A percentile compares a stretch with the other conserved stretches of the same genome.
phyloP scores from a whole-genome alignment of 2,888 invertebrate species.

The Drosophila affinis region DNA sequence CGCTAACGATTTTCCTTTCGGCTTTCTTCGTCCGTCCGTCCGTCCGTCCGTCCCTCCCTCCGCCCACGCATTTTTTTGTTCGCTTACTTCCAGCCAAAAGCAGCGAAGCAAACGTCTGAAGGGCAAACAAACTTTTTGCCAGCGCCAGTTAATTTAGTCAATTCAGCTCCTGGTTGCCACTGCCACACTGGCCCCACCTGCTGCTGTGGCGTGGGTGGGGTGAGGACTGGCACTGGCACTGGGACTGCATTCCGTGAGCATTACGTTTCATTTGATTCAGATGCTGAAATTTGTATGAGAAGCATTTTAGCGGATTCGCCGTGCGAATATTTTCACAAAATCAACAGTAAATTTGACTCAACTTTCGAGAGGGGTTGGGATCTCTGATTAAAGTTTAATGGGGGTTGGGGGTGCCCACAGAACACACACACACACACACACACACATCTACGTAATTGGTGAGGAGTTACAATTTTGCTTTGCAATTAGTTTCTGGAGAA shows the following conservation, averaged over 20 bases:
- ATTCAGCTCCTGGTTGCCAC: conserved; percentile 57
- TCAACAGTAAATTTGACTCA: conserved; percentile 69
- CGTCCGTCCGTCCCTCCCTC: too few relatives aligned
- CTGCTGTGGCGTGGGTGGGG: neutral
- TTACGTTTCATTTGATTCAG: conserved; percentile 68
- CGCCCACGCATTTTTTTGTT: neutral
- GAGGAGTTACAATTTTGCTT: conserved; percentile 11
- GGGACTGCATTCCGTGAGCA: conserved; percentile 52
- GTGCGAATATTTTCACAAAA: conserved; percentile 57
- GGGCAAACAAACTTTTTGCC: conserved; percentile 74
- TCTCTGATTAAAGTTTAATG: conserved; percentile 71
- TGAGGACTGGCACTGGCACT: conserved; percentile 1
- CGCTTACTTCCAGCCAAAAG: conserved; percentile 13
- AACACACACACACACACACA: conserved; percentile 11
- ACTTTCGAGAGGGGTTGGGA: conserved; percentile 35
- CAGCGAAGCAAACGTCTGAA: conserved; percentile 67
- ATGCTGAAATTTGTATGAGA: conserved; percentile 49
- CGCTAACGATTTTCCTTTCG: conserved; percentile 8
- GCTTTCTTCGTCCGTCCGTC: conserved; percentile 3
- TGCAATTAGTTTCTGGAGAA: neutral
- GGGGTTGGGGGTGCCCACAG: conserved; percentile 8
- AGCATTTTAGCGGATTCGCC: conserved; percentile 38
- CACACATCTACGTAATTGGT: neutral
- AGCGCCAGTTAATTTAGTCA: conserved; percentile 75
- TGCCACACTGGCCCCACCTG: neutral